Evolutionary conservation across 2,113 vertebrate species (phyloP).

Genomic region (Bambusicola thoracicus): DNA sequence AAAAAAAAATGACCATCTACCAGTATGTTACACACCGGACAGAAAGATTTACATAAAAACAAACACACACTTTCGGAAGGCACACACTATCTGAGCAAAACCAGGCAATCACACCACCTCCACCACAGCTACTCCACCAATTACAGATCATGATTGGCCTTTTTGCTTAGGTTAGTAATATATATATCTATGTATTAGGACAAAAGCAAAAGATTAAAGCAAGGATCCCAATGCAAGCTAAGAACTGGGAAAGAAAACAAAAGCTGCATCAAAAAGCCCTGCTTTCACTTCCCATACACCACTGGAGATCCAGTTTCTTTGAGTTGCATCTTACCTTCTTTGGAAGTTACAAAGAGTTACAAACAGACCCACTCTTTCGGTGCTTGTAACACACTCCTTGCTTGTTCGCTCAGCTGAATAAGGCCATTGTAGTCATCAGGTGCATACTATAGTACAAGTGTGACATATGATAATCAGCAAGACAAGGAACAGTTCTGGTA

Average conservation of each 20-base stretch:
- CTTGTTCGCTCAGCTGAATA: constrained; percentile 93
- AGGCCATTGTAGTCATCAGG: constrained; percentile 94
- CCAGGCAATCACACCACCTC: background rate
- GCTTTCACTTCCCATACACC: constrained; percentile 39
- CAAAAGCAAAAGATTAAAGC: constrained; percentile 23
- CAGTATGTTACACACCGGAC: background rate
- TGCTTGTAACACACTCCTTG: constrained; percentile 93
- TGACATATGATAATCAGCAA: constrained; percentile 76
- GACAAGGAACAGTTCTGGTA: constrained; percentile 39
- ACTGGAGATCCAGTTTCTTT: background rate
- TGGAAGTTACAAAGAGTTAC: constrained; percentile 81
- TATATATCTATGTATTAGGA: no score
- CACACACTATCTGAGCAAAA: background rate
- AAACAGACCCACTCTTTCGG: constrained; percentile 99
- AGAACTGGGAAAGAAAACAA: background rate
- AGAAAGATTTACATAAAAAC: background rate
- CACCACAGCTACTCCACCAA: background rate
- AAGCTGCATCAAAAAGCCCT: background rate
- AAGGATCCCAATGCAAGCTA: background rate
- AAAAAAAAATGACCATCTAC: background rate
- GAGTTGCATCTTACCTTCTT: constrained; percentile 70
- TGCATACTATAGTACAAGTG: constrained; percentile 89
- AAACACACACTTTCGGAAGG: background rate
- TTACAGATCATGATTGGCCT: background rate
- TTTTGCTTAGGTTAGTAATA: constrained; percentile 9